Evolutionary conservation across 2,888 invertebrate species (phyloP).

Genomic region (Achlya flavicornis): DNA sequence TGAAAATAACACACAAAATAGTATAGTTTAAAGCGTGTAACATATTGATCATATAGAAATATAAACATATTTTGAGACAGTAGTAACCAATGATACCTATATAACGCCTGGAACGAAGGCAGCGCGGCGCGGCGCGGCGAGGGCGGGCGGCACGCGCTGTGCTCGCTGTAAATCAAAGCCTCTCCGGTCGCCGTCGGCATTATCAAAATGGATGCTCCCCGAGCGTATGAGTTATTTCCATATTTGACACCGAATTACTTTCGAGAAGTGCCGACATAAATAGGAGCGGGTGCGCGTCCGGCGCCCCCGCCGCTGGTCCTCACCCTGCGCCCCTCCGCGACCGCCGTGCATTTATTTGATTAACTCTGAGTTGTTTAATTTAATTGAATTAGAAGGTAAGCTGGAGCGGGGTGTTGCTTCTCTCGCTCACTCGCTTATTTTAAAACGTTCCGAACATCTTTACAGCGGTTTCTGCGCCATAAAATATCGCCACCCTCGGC

Average conservation of each 20-base stretch:
- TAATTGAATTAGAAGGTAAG: constrained; percentile 83
- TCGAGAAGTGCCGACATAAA: constrained; percentile 83
- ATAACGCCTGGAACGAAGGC: constrained; percentile 16
- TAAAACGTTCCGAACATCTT: constrained; percentile 82
- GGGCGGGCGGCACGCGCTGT: constrained; percentile 41
- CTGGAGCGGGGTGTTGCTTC: constrained; percentile 53
- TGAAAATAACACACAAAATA: no score
- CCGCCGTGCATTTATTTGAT: constrained; percentile 83
- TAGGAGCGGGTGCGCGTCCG: constrained; percentile 57
- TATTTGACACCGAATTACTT: constrained; percentile 84
- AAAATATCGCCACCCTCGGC: constrained; percentile 80
- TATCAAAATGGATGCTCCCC: constrained; percentile 82
- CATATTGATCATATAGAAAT: not conserved
- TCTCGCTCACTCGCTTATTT: constrained; percentile 72
- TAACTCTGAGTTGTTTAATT: constrained; percentile 84
- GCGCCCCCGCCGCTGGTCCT: constrained; percentile 34
- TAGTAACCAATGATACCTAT: constrained; percentile 10
- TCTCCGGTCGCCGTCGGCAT: constrained; percentile 79
- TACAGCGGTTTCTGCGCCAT: constrained; percentile 82
- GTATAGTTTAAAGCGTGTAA: no score
- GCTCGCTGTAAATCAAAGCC: constrained; percentile 72
- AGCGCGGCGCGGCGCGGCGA: constrained; percentile 25
- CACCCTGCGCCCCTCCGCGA: constrained; percentile 49
- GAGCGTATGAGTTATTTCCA: constrained; percentile 83
- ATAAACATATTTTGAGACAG: constrained; percentile 1